Evolutionary conservation across 1,140 invertebrate genomes (phyloP).

Genomic region (Sitodiplosis mosellana): DNA sequence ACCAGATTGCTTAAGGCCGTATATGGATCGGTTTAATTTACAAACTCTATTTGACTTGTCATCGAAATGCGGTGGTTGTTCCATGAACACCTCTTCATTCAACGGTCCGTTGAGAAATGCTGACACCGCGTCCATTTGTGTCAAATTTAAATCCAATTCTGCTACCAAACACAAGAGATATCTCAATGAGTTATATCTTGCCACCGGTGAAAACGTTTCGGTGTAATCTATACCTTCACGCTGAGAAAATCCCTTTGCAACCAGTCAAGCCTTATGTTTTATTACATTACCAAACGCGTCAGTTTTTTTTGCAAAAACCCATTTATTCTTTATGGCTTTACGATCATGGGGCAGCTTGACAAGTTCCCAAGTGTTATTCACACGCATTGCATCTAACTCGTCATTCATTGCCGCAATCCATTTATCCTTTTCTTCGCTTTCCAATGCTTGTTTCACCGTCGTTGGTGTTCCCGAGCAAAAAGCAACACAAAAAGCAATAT

Average conservation of each 20-base stretch:
- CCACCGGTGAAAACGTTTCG: slow-evolving; percentile 24
- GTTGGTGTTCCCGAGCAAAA: background rate
- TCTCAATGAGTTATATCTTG: slow-evolving; percentile 14
- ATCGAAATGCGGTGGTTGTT: slow-evolving; percentile 17
- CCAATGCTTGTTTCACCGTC: slow-evolving; percentile 2
- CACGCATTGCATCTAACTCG: slow-evolving; percentile 8
- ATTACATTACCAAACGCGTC: slow-evolving; percentile 6
- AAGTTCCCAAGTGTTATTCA: slow-evolving; percentile 12
- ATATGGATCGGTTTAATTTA: slow-evolving; percentile 22
- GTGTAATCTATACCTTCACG: slow-evolving; percentile 19
- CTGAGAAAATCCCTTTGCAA: slow-evolving; percentile 23
- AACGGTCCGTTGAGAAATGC: slow-evolving; percentile 22
- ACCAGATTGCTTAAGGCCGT: slow-evolving; percentile 25
- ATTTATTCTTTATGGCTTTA: slow-evolving; percentile 7
- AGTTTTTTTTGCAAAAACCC: slow-evolving; percentile 11
- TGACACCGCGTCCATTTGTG: slow-evolving; percentile 20
- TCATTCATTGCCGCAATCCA: slow-evolving; percentile 12
- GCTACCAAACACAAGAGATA: slow-evolving; percentile 13
- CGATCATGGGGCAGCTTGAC: slow-evolving; percentile 8
- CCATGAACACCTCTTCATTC: slow-evolving; percentile 18
- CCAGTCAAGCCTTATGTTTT: slow-evolving; percentile 22
- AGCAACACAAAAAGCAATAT: no score
- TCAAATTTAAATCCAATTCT: slow-evolving; percentile 7
- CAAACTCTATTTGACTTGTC: slow-evolving; percentile 9
- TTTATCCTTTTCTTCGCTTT: slow-evolving; percentile 2